Evolutionary conservation across 2,888 invertebrate species (phyloP), one percentile per base, ranked within the genome.

Genomic region (Dicyrtomina minuta): DNA sequence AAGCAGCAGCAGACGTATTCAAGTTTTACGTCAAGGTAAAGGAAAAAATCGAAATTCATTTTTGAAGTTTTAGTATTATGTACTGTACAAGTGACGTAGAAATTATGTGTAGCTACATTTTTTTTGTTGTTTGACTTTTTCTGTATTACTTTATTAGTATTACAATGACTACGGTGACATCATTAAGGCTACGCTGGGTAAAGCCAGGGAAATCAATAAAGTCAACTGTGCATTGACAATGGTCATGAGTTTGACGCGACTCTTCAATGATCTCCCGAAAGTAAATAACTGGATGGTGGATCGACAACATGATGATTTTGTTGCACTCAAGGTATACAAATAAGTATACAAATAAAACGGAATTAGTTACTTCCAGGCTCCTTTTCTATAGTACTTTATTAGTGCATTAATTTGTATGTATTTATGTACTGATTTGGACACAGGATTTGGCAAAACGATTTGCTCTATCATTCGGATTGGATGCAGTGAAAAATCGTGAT

Each of bases 111-210:
- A 3, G 8, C 33, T 3, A 33, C 33, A 5, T 5, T 33, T 33
- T 33, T 22, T 22, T 62, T 26, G 22, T 43, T 6, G 4, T 39
- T 60, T 41, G n/a, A 55, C 20, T 5, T 22, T 10, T 26, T 5
- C 20, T 15, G 20, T 5, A 58, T 46, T 64, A 27, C n/a, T 39
- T 55, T 82, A 83, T 55, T 82, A 92, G 89, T 96, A 93, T 82
- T 96, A 96, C 84, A 95, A 96, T 82, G 96, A 98, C 83, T 98
- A 96, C 83, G 97, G 98, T 61, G 98, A 98, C 83, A 97, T 98
- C 64, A 91, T 99, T 77, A 99, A 99, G 84, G 91, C 94, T 43
- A 96, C 98, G 12, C 84, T 99, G 79, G 92, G 93, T 79, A 98
- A 98, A 84, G 94, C 96, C 13, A 87, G 98, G 77, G 99, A 99